Conservation (phyloP, 2,113 vertebrate species). For the Cariama cristata region DNA sequence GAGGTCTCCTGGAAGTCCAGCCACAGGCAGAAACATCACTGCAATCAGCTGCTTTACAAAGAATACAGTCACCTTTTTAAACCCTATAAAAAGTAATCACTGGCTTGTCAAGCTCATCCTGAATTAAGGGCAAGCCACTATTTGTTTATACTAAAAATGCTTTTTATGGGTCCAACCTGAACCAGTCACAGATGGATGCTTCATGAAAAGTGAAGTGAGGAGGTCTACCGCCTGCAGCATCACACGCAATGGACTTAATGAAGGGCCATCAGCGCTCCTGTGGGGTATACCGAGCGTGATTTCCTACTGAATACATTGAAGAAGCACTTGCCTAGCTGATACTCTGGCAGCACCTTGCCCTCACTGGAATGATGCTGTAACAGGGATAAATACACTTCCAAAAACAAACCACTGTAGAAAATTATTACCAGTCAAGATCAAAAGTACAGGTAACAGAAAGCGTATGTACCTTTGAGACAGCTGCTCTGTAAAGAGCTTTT, state of each 20-base stretch:
- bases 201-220: background rate
- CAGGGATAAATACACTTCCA: background rate
- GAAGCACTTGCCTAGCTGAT: background rate
- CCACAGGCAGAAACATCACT: background rate
- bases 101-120: background rate
- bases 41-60: background rate
- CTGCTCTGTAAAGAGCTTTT: slow-evolving; percentile 24
- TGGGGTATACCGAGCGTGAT: accelerated
- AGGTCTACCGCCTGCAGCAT: background rate
- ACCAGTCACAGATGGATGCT: background rate
- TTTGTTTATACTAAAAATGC: background rate
- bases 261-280: background rate
- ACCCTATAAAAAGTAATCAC: background rate
- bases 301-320: background rate
- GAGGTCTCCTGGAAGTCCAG: background rate
- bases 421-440: background rate
- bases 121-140: background rate
- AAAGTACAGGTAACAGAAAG: background rate
- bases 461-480: slow-evolving; percentile 3
- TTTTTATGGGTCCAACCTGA: background rate
- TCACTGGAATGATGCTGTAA: background rate
- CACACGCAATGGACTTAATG: background rate
- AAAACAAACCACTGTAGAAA: background rate
- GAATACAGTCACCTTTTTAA: background rate
- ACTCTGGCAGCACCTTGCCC: background rate